Percentiles rank a stretch among this genome's conserved stretches.
Evolutionary conservation across 2,113 vertebrate genomes (phyloP).

Genomic region (Collichthys lucidus): DNA sequence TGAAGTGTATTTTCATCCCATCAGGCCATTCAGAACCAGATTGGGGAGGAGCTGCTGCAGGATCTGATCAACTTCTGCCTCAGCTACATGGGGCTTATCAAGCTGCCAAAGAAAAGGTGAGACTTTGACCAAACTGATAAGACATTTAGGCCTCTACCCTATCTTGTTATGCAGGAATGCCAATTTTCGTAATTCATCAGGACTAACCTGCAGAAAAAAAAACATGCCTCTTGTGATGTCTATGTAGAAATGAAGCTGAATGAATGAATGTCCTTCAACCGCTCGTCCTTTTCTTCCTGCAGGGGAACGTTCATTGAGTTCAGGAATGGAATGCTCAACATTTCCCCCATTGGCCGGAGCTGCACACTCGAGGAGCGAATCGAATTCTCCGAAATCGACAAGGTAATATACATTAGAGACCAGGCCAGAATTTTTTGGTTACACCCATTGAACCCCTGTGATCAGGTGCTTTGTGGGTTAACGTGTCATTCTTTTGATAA

Average conservation of each 20-base stretch:
- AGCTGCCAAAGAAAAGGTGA: constrained; percentile 97
- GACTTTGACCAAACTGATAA: not conserved
- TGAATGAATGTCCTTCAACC: not conserved
- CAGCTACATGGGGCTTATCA: constrained; percentile 95
- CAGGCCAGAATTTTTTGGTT: not conserved
- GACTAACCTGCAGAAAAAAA: not conserved
- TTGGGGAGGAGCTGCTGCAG: constrained; percentile 96
- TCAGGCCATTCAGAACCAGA: constrained; percentile 95
- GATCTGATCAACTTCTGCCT: constrained; percentile 99
- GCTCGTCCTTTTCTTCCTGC: not conserved
- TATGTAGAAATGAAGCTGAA: not conserved
- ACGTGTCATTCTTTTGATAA: not conserved
- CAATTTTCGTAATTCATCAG: not conserved
- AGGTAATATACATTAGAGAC: constrained; percentile 80
- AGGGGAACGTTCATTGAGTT: constrained; percentile 99
- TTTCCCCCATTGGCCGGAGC: constrained; percentile 97
- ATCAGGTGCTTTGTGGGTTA: not conserved
- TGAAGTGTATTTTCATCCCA: not conserved
- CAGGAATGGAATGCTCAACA: constrained; percentile 96
- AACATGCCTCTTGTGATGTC: not conserved
- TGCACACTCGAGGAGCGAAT: constrained; percentile 93
- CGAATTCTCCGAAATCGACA: constrained; percentile 96
- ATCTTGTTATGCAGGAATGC: not conserved
- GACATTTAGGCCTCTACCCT: not conserved
- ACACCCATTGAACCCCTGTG: not conserved